phyloP scores from a whole-genome alignment of 2,888 invertebrate genomes.

The Rhogogaster chlorosoma region DNA sequence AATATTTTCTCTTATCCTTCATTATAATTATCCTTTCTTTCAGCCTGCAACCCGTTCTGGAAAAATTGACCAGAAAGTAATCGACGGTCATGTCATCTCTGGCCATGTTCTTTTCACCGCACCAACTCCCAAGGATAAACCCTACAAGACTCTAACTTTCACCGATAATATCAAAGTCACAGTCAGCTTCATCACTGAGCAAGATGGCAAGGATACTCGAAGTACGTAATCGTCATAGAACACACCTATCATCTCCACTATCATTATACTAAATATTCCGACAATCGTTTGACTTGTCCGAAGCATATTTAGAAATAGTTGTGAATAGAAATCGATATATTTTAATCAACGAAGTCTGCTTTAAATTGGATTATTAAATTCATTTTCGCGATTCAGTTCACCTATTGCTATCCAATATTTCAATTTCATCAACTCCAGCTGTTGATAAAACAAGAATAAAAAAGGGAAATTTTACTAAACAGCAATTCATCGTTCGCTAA shows the following conservation, averaged over 20 bases:
- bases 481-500: background rate
- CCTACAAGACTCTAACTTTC: slow-evolving; percentile 90
- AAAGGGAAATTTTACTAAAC: background rate
- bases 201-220: slow-evolving; percentile 83
- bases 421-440: background rate
- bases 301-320: background rate
- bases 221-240: slow-evolving; percentile 77
- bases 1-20: background rate
- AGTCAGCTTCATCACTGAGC: slow-evolving; percentile 87
- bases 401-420: background rate
- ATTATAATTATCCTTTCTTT: slow-evolving; percentile 39
- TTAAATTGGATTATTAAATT: background rate
- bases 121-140: slow-evolving; percentile 86
- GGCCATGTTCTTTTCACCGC: slow-evolving; percentile 92
- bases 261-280: background rate
- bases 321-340: background rate
- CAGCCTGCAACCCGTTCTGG: slow-evolving; percentile 86
- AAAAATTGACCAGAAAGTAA: slow-evolving; percentile 90
- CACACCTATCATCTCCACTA: background rate
- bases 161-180: slow-evolving; percentile 92
- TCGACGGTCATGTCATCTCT: slow-evolving; percentile 95
- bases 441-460: background rate
- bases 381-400: background rate
- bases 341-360: background rate
- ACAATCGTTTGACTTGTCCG: background rate